Base-by-base conservation (phyloP, 92 coral and sea anemone genomes). In the Pocillopora grandis region DNA sequence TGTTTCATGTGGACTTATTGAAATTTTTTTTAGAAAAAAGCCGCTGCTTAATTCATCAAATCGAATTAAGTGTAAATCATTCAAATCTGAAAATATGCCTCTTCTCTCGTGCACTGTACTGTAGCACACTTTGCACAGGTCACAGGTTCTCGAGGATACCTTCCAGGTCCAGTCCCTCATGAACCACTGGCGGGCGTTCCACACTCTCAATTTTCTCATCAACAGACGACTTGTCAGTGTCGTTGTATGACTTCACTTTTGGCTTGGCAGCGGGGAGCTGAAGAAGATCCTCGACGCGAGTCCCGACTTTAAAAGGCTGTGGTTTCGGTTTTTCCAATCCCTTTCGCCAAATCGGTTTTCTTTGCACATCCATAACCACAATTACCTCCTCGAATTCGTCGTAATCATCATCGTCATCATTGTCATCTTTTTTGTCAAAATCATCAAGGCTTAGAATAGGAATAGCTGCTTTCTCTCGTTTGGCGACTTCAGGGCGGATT, bases 351-450 rank as follows among this genome's bases (percentile, higher is more conserved):
- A 70, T 3, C 6, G 85, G 78, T 37, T 36, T 71, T 42, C 78
- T 71, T 59, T 64, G 58, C 13, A 81, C 70, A 19, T 81, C 71
- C 70, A 81, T 23, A 20, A 81, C 59, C 8, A 81, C 66, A 71
- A 81, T 58, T 78, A 36, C 85, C 62, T 81, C 85, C 42, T 81
- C 85, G 64, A 81, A 81, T 71, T 71, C 85, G n/a, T 81, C 85
- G 23, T 84, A 85, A 55, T 88, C 91, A 21, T 84, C 83, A 2
- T 82, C 87, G n/a, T 80, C 66, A 4, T 75, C 62, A 12, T 67
- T 9, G 3, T 70, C 74, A 70, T 31, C 71, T 62, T 36, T 52
- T 42, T 42, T 42, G 15, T 68, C 73, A 23, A 36, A 70, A 70
- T 70, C 75, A n/a, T 70, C 75, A 16, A 15, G 56, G 19, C 75